Evolutionary conservation across 2,797 vertebrate species (phyloP).

Genomic region (Sarcoramphus papa): DNA sequence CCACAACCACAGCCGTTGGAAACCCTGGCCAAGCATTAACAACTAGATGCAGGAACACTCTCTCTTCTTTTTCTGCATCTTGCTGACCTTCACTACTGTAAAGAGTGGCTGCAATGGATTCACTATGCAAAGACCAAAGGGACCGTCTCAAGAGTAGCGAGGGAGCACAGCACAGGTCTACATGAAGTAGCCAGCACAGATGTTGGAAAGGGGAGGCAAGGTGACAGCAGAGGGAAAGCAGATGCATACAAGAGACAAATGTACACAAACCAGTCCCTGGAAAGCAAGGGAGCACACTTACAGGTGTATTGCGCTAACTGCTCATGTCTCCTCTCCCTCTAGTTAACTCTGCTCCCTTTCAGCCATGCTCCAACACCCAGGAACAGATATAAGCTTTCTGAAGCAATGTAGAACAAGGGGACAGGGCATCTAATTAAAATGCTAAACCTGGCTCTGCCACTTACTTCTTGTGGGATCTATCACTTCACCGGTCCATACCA

Average conservation of each 20-base stretch:
- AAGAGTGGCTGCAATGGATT: rapidly evolving
- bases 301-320: no score
- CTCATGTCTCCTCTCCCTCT: neutral
- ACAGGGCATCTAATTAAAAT: neutral
- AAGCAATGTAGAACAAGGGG: neutral
- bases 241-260: rapidly evolving
- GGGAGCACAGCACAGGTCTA: neutral
- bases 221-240: neutral
- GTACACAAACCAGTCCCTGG: neutral
- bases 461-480: neutral
- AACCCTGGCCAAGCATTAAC: neutral
- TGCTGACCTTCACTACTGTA: neutral
- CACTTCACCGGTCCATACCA: rapidly evolving
- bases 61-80: neutral
- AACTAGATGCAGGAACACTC: neutral
- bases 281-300: neutral
- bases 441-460: neutral
- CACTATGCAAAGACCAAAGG: neutral
- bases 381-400: neutral
- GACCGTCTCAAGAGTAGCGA: rapidly evolving
- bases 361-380: neutral
- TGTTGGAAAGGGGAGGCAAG: neutral
- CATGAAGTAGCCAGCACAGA: neutral
- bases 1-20: neutral
- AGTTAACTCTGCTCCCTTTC: neutral